phyloP scores from a whole-genome alignment of 2,797 vertebrate species.

The Sternotherus odoratus region DNA sequence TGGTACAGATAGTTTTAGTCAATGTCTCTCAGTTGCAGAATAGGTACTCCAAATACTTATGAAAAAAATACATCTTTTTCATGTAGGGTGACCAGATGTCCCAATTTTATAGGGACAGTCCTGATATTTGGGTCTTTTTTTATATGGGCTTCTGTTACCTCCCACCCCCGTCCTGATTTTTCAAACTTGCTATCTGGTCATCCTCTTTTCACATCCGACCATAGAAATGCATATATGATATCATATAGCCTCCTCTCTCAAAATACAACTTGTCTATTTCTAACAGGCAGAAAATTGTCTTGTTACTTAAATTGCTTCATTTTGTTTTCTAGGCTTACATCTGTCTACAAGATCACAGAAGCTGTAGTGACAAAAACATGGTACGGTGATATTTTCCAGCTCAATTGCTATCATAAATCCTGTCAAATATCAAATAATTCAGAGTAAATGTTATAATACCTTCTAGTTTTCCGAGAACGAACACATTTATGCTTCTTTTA shows the following conservation, averaged over 20 bases:
- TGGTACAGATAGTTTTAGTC: not conserved
- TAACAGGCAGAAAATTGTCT: not conserved
- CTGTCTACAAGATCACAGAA: constrained; percentile 17
- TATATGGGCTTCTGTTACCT: too few species aligned
- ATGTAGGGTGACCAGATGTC: too few species aligned
- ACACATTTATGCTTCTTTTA: constrained; percentile 34
- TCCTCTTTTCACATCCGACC: not conserved
- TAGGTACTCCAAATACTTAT: not conserved
- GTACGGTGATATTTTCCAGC: constrained; percentile 36
- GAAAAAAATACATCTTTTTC: not conserved
- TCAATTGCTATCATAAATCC: constrained; percentile 50
- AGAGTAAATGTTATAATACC: not conserved
- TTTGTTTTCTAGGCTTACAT: constrained; percentile 6
- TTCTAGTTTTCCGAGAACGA: constrained; percentile 18
- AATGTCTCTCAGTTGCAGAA: not conserved
- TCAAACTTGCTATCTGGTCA: too few species aligned
- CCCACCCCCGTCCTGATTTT: too few species aligned
- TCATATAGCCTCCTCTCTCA: not conserved
- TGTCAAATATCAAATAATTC: constrained; percentile 47
- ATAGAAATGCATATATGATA: not conserved
- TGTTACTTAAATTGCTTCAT: not conserved
- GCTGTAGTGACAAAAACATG: not conserved
- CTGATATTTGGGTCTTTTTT: too few species aligned
- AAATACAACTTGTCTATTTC: not conserved
- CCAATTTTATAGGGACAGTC: too few species aligned